Conservation (phyloP, 2,888 invertebrate species). For the Blastobasis lacticolella region DNA sequence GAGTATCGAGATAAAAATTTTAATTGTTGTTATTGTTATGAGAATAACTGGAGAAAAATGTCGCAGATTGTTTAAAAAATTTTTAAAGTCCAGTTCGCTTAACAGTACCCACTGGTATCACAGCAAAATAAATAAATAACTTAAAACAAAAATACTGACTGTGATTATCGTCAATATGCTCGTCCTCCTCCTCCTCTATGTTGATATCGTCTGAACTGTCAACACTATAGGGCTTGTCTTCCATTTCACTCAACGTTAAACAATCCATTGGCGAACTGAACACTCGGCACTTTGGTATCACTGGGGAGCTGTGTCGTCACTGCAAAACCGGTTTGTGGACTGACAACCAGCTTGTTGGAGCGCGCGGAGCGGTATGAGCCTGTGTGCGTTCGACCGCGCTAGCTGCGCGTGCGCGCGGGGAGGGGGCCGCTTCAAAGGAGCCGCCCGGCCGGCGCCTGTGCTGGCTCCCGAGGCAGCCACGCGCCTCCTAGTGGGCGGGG, state of each 20-base stretch:
- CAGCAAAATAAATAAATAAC: too few relatives aligned
- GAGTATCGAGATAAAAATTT: too few relatives aligned
- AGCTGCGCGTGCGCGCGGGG: conserved; percentile 42
- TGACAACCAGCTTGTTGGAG: conserved; percentile 69
- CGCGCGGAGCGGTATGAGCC: conserved; percentile 67
- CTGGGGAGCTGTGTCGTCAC: conserved; percentile 52
- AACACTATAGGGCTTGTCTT: conserved; percentile 69
- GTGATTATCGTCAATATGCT: conserved; percentile 56
- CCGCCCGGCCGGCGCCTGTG: conserved; percentile 63
- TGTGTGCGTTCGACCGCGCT: conserved; percentile 65
- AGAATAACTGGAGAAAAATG: too few relatives aligned
- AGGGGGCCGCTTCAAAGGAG: conserved; percentile 55
- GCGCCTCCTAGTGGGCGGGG: conserved; percentile 68
- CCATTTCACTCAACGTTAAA: conserved; percentile 52
- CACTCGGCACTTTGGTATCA: conserved; percentile 56
- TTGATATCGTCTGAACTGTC: conserved; percentile 70
- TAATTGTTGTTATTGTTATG: too few relatives aligned
- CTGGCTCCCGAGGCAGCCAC: conserved; percentile 65
- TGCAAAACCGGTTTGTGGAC: conserved; percentile 59
- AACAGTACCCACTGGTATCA: too few relatives aligned
- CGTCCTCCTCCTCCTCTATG: conserved; percentile 45
- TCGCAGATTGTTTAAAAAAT: too few relatives aligned
- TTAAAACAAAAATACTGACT: conserved; percentile 36
- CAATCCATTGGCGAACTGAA: conserved; percentile 51
- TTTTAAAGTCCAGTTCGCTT: too few relatives aligned